These are phyloP conservation scores for Eulemur coronatus DNA, from an alignment of 2,797 vertebrate species.

Conservation along the genomic window DNA sequence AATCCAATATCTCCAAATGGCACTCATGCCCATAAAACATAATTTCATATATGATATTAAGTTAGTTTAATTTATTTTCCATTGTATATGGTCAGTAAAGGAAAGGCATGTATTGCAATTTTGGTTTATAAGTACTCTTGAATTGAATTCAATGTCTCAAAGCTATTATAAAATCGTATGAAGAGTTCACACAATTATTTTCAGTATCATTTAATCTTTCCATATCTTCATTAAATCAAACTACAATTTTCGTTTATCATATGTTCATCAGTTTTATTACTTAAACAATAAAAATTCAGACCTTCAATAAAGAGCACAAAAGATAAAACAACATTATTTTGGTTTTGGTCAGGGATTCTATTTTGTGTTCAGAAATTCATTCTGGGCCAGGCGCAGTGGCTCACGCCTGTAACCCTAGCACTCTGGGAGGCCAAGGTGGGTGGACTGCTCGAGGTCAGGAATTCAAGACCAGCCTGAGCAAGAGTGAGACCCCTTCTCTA, in stretches of 20 bases:
- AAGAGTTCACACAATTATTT: conserved; percentile 67
- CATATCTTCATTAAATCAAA: neutral
- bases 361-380: neutral
- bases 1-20: conserved; percentile 47
- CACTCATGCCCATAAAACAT: conserved; percentile 52
- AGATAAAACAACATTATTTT: neutral
- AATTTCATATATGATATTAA: conserved; percentile 71
- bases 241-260: neutral
- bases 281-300: neutral
- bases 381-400: neutral
- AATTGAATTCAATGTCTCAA: conserved; percentile 47
- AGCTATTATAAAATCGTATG: conserved; percentile 24
- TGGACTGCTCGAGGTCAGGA: too few species aligned
- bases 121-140: conserved; percentile 54
- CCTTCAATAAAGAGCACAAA: neutral
- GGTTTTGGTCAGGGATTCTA: neutral
- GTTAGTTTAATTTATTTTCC: conserved; percentile 70
- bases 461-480: too few species aligned
- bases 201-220: conserved; percentile 17
- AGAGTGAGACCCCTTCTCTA: too few species aligned
- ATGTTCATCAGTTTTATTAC: neutral
- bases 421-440: too few species aligned
- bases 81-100: conserved; percentile 48
- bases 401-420: too few species aligned
- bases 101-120: conserved; percentile 50